A percentile compares a stretch with the other conserved stretches of the same genome.
Conservation (phyloP, 2,888 invertebrate species). For the Malthinus seriepunctatus region DNA sequence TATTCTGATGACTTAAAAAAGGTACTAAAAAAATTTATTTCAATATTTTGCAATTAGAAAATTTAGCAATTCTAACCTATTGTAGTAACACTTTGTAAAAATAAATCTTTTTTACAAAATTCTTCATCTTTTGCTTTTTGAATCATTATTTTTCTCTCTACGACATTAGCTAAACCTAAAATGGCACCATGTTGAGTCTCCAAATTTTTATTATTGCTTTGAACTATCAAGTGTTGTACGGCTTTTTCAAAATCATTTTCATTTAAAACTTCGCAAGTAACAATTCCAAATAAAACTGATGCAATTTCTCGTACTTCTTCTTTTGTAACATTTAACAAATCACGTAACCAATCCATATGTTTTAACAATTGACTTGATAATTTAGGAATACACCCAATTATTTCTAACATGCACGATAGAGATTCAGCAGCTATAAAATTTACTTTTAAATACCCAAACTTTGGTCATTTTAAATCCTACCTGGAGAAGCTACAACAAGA, state of each 20-base stretch:
- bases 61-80: conserved; percentile 62
- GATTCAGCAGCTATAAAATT: conserved; percentile 61
- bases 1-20: conserved; percentile 65
- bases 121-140: conserved; percentile 49
- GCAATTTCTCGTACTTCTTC: conserved; percentile 76
- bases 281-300: conserved; percentile 75
- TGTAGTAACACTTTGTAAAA: conserved; percentile 60
- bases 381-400: conserved; percentile 80
- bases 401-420: conserved; percentile 78
- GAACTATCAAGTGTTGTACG: conserved; percentile 61
- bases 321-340: conserved; percentile 69
- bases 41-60: too few species aligned
- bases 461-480: conserved; percentile 50
- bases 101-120: conserved; percentile 61
- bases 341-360: conserved; percentile 67
- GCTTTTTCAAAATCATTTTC: conserved; percentile 59
- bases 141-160: conserved; percentile 67
- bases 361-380: conserved; percentile 66
- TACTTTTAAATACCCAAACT: not conserved
- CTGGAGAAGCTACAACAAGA: conserved; percentile 67
- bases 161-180: conserved; percentile 69
- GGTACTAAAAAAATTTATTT: conserved; percentile 58
- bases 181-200: conserved; percentile 81
- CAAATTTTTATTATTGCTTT: conserved; percentile 62
- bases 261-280: conserved; percentile 61